Conservation (phyloP, 2,888 invertebrate species). For the Aporophyla nigra region DNA sequence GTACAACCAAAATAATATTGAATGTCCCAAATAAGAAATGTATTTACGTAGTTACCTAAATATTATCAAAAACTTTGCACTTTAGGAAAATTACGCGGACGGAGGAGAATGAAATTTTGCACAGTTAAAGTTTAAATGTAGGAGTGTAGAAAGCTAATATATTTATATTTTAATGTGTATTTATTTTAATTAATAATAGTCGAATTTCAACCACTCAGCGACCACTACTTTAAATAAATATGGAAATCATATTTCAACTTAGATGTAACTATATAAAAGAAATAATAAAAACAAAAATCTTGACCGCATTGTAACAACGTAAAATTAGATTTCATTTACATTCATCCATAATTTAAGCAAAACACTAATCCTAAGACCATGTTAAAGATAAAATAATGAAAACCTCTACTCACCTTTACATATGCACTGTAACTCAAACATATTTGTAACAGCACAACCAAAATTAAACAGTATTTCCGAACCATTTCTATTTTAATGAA, state of each 20-base stretch:
- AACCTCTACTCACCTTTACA: conserved; percentile 58
- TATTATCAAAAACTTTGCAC: too few species aligned
- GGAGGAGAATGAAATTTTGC: too few species aligned
- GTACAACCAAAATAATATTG: too few species aligned
- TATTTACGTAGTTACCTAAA: not conserved
- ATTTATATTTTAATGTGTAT: too few species aligned
- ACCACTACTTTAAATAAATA: not conserved
- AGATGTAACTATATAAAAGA: not conserved
- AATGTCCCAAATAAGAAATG: not conserved
- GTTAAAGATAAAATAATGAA: conserved; percentile 1
- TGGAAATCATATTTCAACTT: not conserved
- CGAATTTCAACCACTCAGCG: too few species aligned
- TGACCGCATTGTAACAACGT: not conserved
- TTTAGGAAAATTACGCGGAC: too few species aligned
- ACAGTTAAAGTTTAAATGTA: too few species aligned
- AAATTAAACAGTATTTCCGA: conserved; percentile 27
- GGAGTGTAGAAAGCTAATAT: too few species aligned
- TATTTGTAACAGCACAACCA: conserved; percentile 52
- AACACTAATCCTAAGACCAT: not conserved
- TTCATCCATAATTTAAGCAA: not conserved
- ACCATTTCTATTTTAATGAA: conserved; percentile 31
- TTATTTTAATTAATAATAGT: too few species aligned
- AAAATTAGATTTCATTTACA: not conserved
- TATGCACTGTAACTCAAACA: conserved; percentile 47
- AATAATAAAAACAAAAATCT: not conserved